These are phyloP conservation scores for Lucinisca nassula DNA, from an alignment of 2,888 invertebrate genomes.

Conservation along the genomic window DNA sequence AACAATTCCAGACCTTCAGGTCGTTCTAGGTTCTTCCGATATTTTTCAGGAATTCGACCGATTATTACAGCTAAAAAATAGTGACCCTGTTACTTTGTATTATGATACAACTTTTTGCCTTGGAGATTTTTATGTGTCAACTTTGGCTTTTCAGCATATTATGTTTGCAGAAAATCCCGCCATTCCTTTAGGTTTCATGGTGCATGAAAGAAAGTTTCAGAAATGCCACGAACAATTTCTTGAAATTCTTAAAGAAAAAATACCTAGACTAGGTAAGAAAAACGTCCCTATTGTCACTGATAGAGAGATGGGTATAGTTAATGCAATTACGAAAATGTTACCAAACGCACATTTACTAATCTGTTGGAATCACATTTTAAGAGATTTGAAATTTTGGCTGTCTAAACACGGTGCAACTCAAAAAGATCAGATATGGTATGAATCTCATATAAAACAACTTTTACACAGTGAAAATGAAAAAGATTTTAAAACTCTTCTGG, in stretches of 20 bases:
- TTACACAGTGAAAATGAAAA: not conserved
- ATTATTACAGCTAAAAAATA: too few species aligned
- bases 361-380: slow-evolving; percentile 56
- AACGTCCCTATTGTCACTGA: slow-evolving; percentile 25
- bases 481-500: not conserved
- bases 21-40: too few species aligned
- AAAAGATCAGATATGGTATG: slow-evolving; percentile 25
- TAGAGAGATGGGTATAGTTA: slow-evolving; percentile 29
- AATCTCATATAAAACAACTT: not conserved
- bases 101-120: slow-evolving; percentile 15
- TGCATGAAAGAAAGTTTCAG: slow-evolving; percentile 31
- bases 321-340: slow-evolving; percentile 21
- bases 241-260: slow-evolving; percentile 3
- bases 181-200: slow-evolving; percentile 20
- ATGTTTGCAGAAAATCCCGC: slow-evolving; percentile 18
- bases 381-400: slow-evolving; percentile 47
- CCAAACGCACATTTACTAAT: slow-evolving; percentile 8
- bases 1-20: too few species aligned
- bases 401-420: slow-evolving; percentile 23
- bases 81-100: not conserved
- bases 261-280: slow-evolving; percentile 10
- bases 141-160: slow-evolving; percentile 23
- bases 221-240: slow-evolving; percentile 18
- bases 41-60: too few species aligned
- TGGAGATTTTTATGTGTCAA: slow-evolving; percentile 50